Conservation (phyloP, 30 jellyfish, hydroid and myxozoan genomes). For the Turritopsis dohrnii region DNA sequence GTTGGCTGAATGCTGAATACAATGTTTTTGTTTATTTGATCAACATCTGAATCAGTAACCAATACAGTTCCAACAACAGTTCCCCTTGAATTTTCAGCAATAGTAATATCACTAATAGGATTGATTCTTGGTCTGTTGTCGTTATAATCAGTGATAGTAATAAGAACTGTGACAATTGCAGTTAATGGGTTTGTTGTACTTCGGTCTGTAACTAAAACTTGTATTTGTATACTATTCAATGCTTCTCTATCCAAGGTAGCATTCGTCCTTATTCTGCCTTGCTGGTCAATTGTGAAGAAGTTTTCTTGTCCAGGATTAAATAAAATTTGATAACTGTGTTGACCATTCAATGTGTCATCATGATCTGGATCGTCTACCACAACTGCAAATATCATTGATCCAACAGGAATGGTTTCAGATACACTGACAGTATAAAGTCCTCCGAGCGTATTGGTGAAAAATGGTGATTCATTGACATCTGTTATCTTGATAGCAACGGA, state of each 20-base stretch:
- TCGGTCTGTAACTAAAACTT: slow-evolving; percentile 41
- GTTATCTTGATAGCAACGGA: slow-evolving; percentile 50
- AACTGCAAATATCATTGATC: slow-evolving; percentile 44
- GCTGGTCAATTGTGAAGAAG: slow-evolving; percentile 30
- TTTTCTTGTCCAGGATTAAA: slow-evolving; percentile 26
- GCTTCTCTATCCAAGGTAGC: slow-evolving; percentile 21
- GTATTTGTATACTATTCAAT: not conserved
- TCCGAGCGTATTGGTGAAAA: slow-evolving; percentile 36
- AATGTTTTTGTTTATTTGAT: slow-evolving; percentile 35
- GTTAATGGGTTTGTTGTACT: slow-evolving; percentile 43
- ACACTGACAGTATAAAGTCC: slow-evolving; percentile 28
- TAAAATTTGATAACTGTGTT: slow-evolving; percentile 23
- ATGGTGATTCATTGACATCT: slow-evolving; percentile 84
- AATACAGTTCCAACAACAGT: slow-evolving; percentile 40
- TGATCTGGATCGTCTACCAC: slow-evolving; percentile 60
- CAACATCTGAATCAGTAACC: slow-evolving; percentile 68
- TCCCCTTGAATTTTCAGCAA: slow-evolving; percentile 67
- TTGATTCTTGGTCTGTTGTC: slow-evolving; percentile 77
- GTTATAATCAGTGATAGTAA: slow-evolving; percentile 50
- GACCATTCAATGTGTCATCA: slow-evolving; percentile 43
- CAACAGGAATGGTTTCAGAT: slow-evolving; percentile 59
- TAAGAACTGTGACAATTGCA: slow-evolving; percentile 30
- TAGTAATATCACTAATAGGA: slow-evolving; percentile 33
- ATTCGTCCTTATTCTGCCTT: slow-evolving; percentile 22
- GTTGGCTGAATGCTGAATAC: slow-evolving; percentile 52